A percentile compares a stretch with the other conserved stretches of the same genome.
Evolutionary conservation across 1,140 invertebrate species (phyloP).

Genomic region (Drosophila simulans): DNA sequence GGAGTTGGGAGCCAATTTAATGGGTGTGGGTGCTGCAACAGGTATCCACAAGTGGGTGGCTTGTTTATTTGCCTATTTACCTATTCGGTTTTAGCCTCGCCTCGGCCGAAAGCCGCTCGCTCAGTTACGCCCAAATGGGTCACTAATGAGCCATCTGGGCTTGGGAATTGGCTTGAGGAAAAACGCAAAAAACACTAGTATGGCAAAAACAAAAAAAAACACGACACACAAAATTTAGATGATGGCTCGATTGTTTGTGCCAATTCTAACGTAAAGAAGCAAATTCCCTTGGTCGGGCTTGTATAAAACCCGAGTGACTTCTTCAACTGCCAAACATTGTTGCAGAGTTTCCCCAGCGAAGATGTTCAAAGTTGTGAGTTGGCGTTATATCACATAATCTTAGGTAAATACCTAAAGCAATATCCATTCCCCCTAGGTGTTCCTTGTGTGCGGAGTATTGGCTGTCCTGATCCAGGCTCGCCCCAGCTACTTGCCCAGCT

Average conservation of each 20-base stretch:
- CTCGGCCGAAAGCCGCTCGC: slow-evolving; percentile 53
- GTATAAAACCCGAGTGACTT: slow-evolving; percentile 69
- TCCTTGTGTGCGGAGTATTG: slow-evolving; percentile 36
- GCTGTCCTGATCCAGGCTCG: slow-evolving; percentile 49
- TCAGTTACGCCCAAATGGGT: slow-evolving; percentile 79
- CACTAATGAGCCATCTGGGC: slow-evolving; percentile 70
- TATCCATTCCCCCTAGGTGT: slow-evolving; percentile 21
- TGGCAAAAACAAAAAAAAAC: slow-evolving; percentile 1
- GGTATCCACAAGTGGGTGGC: slow-evolving; percentile 29
- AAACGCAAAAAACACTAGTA: slow-evolving; percentile 24
- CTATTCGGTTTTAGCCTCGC: slow-evolving; percentile 31
- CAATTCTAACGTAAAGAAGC: slow-evolving; percentile 81
- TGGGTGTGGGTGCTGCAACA: slow-evolving; percentile 8
- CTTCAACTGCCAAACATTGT: slow-evolving; percentile 54
- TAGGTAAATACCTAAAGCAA: background rate
- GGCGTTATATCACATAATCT: background rate
- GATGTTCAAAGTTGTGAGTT: slow-evolving; percentile 74
- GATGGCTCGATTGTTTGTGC: slow-evolving; percentile 80
- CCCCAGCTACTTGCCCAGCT: slow-evolving; percentile 71
- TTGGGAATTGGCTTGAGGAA: slow-evolving; percentile 53
- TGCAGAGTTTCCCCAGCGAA: slow-evolving; percentile 35
- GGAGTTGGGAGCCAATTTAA: slow-evolving; percentile 18
- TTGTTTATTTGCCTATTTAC: slow-evolving; percentile 14
- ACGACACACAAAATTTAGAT: slow-evolving; percentile 35
- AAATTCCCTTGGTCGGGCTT: slow-evolving; percentile 36